Evolutionary conservation across 2,888 invertebrate genomes (phyloP).

Genomic region (Drosophila austrosaltans): DNA sequence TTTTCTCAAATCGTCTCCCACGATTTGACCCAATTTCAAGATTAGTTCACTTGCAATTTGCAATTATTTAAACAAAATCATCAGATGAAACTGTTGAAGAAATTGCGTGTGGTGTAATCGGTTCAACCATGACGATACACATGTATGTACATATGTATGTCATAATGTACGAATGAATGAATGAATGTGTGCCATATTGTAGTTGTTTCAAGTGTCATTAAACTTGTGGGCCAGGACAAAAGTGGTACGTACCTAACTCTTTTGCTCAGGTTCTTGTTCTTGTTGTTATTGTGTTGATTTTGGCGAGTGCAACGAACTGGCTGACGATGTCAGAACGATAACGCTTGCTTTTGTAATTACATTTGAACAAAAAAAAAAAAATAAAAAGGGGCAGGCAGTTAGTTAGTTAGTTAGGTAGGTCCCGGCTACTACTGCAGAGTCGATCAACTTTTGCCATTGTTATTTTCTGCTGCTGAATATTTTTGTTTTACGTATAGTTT

Average conservation of each 20-base stretch:
- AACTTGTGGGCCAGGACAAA: constrained; percentile 35
- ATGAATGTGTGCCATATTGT: constrained; percentile 8
- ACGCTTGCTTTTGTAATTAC: constrained; percentile 67
- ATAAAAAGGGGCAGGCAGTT: neutral
- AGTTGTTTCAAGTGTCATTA: constrained; percentile 18
- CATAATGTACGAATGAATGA: constrained; percentile 2
- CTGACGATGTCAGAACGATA: constrained; percentile 57
- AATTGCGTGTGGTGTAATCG: constrained; percentile 7
- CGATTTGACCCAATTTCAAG: neutral
- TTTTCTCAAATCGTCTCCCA: neutral
- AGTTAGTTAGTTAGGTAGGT: neutral
- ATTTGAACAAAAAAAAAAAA: constrained; percentile 35
- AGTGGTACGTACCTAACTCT: constrained; percentile 13
- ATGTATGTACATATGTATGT: neutral
- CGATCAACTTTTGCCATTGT: constrained; percentile 53
- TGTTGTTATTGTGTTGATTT: constrained; percentile 64
- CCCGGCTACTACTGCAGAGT: neutral
- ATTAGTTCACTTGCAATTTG: neutral
- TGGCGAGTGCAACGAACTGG: constrained; percentile 68
- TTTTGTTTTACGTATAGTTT: constrained; percentile 49
- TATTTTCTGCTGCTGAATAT: constrained; percentile 20
- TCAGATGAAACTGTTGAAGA: neutral
- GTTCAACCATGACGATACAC: neutral
- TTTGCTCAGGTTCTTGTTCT: constrained; percentile 34
- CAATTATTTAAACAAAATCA: neutral